Evolutionary conservation across 2,888 invertebrate species (phyloP).

Genomic region (Carterocephalus palaemon): DNA sequence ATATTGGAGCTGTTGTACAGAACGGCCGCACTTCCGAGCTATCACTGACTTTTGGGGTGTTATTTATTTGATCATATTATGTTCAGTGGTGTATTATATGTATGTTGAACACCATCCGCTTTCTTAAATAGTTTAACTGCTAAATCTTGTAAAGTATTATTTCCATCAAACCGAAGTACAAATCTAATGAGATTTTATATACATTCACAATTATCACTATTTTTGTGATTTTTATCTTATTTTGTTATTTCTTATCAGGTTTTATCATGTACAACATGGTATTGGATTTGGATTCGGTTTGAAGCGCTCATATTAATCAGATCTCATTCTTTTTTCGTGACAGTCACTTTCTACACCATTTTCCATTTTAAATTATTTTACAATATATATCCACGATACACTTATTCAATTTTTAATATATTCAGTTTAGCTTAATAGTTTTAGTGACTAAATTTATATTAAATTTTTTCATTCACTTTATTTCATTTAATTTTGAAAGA

Average conservation of each 20-base stretch:
- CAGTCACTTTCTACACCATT: conserved; percentile 6
- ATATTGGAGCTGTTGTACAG: conserved; percentile 37
- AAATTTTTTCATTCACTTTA: conserved; percentile 29
- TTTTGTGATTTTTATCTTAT: not conserved
- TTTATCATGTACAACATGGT: conserved; percentile 29
- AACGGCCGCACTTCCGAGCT: conserved; percentile 50
- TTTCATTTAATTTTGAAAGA: conserved; percentile 1
- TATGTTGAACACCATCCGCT: conserved; percentile 78
- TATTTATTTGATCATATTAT: conserved; percentile 54
- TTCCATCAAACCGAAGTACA: conserved; percentile 61
- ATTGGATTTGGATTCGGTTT: conserved; percentile 58
- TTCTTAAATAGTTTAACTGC: conserved; percentile 68
- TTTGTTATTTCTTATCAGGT: conserved; percentile 11
- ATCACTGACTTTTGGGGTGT: conserved; percentile 48
- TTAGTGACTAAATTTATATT: conserved; percentile 37
- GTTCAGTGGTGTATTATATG: conserved; percentile 65
- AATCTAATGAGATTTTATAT: conserved; percentile 27
- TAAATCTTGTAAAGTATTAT: conserved; percentile 49
- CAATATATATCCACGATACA: conserved; percentile 10
- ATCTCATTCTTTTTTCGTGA: conserved; percentile 46
- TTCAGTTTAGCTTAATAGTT: conserved; percentile 40
- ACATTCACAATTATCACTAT: not conserved
- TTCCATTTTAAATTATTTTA: conserved; percentile 8
- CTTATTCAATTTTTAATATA: conserved; percentile 39
- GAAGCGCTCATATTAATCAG: conserved; percentile 50